phyloP scores from a whole-genome alignment of 2,113 vertebrate species.

The Nothoprocta pentlandii region DNA sequence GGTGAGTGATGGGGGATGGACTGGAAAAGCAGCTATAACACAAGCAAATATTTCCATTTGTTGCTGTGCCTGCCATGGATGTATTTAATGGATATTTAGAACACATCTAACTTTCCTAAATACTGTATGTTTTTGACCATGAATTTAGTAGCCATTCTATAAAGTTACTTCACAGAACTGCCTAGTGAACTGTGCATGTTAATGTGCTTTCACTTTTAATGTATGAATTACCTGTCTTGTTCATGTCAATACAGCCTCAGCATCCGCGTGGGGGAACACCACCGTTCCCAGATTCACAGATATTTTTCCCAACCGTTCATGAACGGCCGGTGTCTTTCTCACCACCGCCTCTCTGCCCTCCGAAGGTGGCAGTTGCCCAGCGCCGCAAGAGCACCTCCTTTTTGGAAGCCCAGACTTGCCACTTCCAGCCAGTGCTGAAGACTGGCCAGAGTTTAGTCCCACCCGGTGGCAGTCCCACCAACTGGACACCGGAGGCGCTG shows the following conservation, averaged over 20 bases:
- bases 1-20: neutral
- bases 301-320: conserved; percentile 92
- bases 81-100: conserved; percentile 84
- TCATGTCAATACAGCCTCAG: conserved; percentile 95
- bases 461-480: conserved; percentile 82
- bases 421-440: conserved; percentile 90
- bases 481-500: conserved; percentile 81
- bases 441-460: conserved; percentile 90
- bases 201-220: conserved; percentile 87
- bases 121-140: conserved; percentile 75
- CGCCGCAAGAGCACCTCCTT: conserved; percentile 98
- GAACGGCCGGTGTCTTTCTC: conserved; percentile 96
- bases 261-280: conserved; percentile 90
- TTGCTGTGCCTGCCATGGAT: conserved; percentile 72
- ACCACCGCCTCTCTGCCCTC: conserved; percentile 91
- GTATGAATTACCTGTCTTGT: conserved; percentile 92
- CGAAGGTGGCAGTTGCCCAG: conserved; percentile 90
- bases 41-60: conserved; percentile 68
- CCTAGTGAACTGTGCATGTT: conserved; percentile 79
- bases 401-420: conserved; percentile 93
- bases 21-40: conserved; percentile 78
- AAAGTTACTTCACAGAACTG: conserved; percentile 77
- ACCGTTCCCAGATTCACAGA: conserved; percentile 88
- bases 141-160: conserved; percentile 76
- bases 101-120: conserved; percentile 74